phyloP scores from a whole-genome alignment of 1,140 invertebrate genomes.

The Magallana angulata region DNA sequence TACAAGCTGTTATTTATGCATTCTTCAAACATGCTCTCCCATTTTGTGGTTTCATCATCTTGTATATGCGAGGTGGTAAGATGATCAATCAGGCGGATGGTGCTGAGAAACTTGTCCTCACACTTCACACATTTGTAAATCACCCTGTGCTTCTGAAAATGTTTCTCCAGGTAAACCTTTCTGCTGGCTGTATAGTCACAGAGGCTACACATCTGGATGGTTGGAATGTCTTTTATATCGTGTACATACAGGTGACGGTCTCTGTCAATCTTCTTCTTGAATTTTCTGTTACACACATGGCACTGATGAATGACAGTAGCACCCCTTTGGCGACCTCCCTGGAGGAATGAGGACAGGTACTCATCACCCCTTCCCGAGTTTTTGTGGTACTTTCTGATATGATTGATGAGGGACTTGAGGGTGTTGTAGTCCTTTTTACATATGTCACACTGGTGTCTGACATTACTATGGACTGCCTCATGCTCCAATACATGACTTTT shows the following conservation, averaged over 20 bases:
- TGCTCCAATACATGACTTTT: constrained; percentile 79
- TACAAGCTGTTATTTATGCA: constrained; percentile 73
- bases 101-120: constrained; percentile 71
- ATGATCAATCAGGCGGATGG: constrained; percentile 74
- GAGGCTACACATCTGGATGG: constrained; percentile 73
- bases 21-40: constrained; percentile 71
- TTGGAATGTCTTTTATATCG: constrained; percentile 74
- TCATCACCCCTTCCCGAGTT: constrained; percentile 69
- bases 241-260: constrained; percentile 79
- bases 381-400: constrained; percentile 78
- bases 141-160: constrained; percentile 76
- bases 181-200: constrained; percentile 77
- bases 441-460: constrained; percentile 74
- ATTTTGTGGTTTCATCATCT: constrained; percentile 50
- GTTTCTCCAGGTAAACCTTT: constrained; percentile 76
- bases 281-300: constrained; percentile 79
- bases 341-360: constrained; percentile 73
- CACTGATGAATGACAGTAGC: constrained; percentile 78
- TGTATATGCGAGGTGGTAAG: constrained; percentile 67
- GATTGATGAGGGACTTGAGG: constrained; percentile 78
- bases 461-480: constrained; percentile 73
- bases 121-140: constrained; percentile 73
- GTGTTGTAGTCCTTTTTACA: constrained; percentile 79
- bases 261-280: constrained; percentile 79
- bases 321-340: constrained; percentile 55